Percentiles rank a stretch among this genome's conserved stretches.
Evolutionary conservation across 2,113 vertebrate genomes (phyloP).

Genomic region (Heptranchias perlo): DNA sequence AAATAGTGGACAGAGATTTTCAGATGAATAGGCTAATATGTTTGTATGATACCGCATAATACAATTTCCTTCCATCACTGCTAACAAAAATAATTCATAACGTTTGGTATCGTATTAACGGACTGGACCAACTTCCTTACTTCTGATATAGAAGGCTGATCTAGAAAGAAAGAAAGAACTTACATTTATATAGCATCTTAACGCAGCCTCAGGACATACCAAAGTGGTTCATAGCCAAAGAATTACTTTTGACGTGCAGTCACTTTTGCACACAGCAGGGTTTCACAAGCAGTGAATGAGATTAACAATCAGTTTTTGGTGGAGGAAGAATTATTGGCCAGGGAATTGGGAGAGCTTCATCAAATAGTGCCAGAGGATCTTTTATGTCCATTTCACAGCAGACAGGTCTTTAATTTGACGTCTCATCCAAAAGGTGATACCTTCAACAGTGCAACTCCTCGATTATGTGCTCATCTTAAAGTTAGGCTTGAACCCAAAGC

Average conservation of each 20-base stretch:
- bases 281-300: neutral
- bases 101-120: neutral
- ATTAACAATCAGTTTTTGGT: neutral
- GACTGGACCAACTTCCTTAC: neutral
- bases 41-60: neutral
- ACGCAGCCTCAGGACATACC: neutral
- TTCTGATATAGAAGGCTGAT: neutral
- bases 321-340: neutral
- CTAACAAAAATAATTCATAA: neutral
- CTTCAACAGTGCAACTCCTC: neutral
- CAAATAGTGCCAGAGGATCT: neutral
- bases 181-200: neutral
- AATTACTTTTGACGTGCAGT: neutral
- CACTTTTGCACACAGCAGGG: neutral
- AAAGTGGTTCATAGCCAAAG: neutral
- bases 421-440: neutral
- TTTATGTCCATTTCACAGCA: neutral
- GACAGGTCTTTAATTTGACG: neutral
- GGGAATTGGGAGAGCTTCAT: neutral
- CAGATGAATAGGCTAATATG: neutral
- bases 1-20: neutral
- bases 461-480: neutral
- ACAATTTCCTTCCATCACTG: neutral
- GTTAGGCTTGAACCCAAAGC: neutral
- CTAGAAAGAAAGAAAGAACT: neutral